Evolutionary conservation across 1,140 invertebrate genomes (phyloP).

Genomic region (Trichonephila inaurata): DNA sequence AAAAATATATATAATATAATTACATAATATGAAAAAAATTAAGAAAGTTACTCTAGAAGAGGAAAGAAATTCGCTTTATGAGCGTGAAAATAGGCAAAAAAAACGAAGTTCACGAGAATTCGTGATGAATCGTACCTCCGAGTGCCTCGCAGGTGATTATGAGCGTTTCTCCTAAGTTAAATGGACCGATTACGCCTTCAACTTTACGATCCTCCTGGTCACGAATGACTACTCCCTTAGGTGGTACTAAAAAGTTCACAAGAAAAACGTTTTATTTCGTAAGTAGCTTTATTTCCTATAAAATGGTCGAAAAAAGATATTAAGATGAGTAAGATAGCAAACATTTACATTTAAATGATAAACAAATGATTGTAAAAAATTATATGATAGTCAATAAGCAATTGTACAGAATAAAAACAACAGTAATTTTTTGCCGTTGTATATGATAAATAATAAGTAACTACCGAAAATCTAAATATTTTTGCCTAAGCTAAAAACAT

Average conservation of each 20-base stretch:
- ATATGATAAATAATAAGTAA: too few relatives aligned
- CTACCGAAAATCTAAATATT: too few relatives aligned
- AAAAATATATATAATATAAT: too few relatives aligned
- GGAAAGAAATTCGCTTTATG: too few relatives aligned
- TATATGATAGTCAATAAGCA: too few relatives aligned
- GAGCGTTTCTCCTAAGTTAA: constrained; percentile 42
- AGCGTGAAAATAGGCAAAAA: background rate
- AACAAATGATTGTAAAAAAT: background rate
- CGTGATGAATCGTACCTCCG: constrained; percentile 81
- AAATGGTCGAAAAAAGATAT: background rate
- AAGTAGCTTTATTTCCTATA: background rate
- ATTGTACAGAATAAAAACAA: too few relatives aligned
- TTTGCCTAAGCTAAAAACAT: too few relatives aligned
- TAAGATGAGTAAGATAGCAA: background rate
- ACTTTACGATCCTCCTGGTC: constrained; percentile 65
- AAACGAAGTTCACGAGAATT: constrained; percentile 28
- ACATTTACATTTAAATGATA: background rate
- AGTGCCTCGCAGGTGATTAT: constrained; percentile 41
- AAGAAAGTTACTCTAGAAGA: too few relatives aligned
- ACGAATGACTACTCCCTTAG: constrained; percentile 70
- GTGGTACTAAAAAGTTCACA: constrained; percentile 58
- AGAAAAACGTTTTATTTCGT: constrained; percentile 1
- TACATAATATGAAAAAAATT: too few relatives aligned
- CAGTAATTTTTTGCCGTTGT: too few relatives aligned
- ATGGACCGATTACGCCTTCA: constrained; percentile 51